These are phyloP conservation scores for Muntiacus muntjak DNA, from an alignment of 2,113 vertebrate species.

Conservation along the genomic window DNA sequence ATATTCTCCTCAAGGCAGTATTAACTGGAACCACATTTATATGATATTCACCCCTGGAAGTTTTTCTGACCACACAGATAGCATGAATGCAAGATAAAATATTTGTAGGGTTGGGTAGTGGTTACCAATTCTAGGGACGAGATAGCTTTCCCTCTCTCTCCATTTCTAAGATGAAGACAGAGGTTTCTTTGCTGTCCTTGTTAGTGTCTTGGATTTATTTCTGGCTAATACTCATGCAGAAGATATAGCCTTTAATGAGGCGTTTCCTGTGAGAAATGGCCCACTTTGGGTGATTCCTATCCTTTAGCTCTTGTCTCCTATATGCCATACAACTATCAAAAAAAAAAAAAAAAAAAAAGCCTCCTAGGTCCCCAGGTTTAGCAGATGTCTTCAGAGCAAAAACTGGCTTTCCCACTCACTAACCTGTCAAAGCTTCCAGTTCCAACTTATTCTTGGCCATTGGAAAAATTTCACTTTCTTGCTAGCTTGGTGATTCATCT, in stretches of 20 bases:
- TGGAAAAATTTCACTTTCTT: conserved; percentile 18
- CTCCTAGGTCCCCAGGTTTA: neutral
- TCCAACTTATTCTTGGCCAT: neutral
- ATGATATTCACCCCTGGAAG: neutral
- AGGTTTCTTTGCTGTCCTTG: neutral
- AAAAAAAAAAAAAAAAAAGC: too few species aligned
- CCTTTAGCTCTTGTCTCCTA: neutral
- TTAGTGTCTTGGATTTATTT: neutral
- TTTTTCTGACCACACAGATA: neutral
- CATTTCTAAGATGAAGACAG: neutral
- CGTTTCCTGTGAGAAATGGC: neutral
- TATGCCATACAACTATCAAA: neutral
- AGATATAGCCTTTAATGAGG: neutral
- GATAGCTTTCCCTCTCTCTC: neutral
- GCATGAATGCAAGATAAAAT: neutral
- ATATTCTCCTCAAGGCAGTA: too few species aligned
- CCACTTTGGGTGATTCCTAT: neutral
- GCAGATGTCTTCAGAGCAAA: too few species aligned
- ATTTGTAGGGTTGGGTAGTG: neutral
- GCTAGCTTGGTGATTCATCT: conserved; percentile 39
- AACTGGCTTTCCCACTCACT: neutral
- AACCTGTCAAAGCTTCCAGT: neutral
- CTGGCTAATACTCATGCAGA: neutral
- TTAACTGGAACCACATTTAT: neutral
- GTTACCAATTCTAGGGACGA: neutral